Percentiles rank a stretch among this genome's conserved stretches.
These are phyloP conservation scores for Dinomys branickii DNA, from an alignment of 2,113 vertebrate species.

Conservation along the genomic window DNA sequence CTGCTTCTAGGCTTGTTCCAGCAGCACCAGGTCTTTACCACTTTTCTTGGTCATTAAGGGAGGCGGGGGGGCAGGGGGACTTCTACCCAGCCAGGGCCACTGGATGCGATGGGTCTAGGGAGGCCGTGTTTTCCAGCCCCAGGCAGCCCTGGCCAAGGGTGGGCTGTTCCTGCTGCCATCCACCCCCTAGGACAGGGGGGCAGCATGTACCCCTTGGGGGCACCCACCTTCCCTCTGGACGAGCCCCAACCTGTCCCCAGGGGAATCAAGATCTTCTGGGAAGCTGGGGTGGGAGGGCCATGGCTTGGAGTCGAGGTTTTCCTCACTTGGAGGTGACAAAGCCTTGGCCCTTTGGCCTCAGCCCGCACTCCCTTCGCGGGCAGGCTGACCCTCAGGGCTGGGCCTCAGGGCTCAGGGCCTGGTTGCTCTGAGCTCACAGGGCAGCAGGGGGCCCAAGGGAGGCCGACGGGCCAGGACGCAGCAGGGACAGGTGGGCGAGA, in stretches of 20 bases:
- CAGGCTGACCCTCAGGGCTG: background rate
- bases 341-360: background rate
- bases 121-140: background rate
- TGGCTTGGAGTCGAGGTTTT: background rate
- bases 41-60: background rate
- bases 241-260: background rate
- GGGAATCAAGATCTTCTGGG: background rate
- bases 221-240: no score
- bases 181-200: background rate
- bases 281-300: no score
- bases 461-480: fast-evolving
- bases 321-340: background rate
- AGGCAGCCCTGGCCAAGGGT: no score
- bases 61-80: background rate
- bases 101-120: background rate
- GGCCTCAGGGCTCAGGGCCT: background rate
- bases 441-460: background rate
- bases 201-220: background rate
- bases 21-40: background rate
- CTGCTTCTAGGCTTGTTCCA: background rate
- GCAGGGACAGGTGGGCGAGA: background rate
- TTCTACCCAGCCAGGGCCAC: background rate
- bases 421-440: background rate
- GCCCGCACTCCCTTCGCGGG: background rate
- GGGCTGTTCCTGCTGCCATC: background rate